Evolutionary conservation across 2,888 invertebrate species (phyloP).

Genomic region (Amiota minor): DNA sequence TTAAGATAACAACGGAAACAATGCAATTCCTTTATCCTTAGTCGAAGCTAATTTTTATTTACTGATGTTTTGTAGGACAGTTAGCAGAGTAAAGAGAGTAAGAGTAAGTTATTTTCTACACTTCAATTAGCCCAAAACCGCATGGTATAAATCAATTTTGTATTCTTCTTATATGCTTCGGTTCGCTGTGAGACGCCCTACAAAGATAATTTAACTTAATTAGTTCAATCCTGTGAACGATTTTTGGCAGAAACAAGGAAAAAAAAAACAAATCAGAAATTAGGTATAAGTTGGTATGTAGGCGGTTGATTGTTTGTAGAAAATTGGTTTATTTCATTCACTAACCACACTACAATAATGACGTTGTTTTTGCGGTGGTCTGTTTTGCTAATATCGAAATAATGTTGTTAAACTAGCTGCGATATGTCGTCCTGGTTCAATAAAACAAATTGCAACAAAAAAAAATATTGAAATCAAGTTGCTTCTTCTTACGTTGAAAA

Average conservation of each 20-base stretch:
- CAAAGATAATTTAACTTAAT: conserved; percentile 51
- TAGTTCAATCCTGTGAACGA: conserved; percentile 53
- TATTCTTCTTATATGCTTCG: not conserved
- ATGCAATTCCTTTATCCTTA: not conserved
- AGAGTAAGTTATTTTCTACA: conserved; percentile 21
- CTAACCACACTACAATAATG: too few relatives aligned
- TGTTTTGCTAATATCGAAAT: too few relatives aligned
- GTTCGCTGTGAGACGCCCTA: too few relatives aligned
- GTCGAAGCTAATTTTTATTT: not conserved
- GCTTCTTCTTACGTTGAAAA: too few relatives aligned
- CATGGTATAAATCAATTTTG: conserved; percentile 39
- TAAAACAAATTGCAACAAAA: too few relatives aligned
- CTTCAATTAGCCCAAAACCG: conserved; percentile 40
- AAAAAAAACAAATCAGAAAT: too few relatives aligned
- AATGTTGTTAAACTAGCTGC: too few relatives aligned
- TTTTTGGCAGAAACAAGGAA: conserved; percentile 26
- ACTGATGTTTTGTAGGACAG: not conserved
- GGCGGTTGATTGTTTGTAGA: not conserved
- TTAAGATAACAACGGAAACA: not conserved
- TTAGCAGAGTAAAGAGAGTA: not conserved
- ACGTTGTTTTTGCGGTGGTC: too few relatives aligned
- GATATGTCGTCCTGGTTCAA: too few relatives aligned
- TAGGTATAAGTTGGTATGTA: too few relatives aligned
- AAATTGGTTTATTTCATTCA: not conserved
- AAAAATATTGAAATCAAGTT: too few relatives aligned